phyloP scores from a whole-genome alignment of 2,888 invertebrate species.

The Xanthia togata region DNA sequence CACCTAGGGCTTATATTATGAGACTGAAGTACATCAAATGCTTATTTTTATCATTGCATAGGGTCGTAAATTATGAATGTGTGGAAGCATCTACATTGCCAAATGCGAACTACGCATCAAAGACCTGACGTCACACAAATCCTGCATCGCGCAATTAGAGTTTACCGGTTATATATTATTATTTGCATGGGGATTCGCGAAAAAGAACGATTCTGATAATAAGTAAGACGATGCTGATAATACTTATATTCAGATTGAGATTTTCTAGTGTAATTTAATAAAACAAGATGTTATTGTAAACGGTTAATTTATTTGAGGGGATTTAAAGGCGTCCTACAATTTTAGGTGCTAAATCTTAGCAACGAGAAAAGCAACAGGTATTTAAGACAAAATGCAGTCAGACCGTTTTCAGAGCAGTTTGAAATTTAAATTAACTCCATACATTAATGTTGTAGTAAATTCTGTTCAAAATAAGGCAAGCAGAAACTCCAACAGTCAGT shows the following conservation, averaged over 20 bases:
- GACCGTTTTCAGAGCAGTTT: constrained; percentile 33
- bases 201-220: neutral
- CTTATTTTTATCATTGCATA: constrained; percentile 58
- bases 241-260: neutral
- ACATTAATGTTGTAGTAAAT: constrained; percentile 29
- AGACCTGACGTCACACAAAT: no score
- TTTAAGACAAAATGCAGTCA: constrained; percentile 37
- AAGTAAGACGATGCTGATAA: neutral
- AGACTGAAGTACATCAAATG: constrained; percentile 51
- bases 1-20: constrained; percentile 52
- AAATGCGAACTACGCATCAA: no score
- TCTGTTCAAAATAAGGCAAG: constrained; percentile 17
- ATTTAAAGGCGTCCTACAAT: constrained; percentile 9
- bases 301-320: neutral
- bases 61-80: constrained; percentile 56
- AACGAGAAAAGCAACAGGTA: constrained; percentile 50
- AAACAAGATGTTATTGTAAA: neutral
- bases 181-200: neutral
- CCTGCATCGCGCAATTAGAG: no score
- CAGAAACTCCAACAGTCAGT: constrained; percentile 17
- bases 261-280: neutral
- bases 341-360: constrained; percentile 35
- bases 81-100: no score
- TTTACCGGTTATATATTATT: neutral
- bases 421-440: constrained; percentile 47